Conservation (phyloP, 1,140 invertebrate genomes). For the Spodoptera litura region DNA sequence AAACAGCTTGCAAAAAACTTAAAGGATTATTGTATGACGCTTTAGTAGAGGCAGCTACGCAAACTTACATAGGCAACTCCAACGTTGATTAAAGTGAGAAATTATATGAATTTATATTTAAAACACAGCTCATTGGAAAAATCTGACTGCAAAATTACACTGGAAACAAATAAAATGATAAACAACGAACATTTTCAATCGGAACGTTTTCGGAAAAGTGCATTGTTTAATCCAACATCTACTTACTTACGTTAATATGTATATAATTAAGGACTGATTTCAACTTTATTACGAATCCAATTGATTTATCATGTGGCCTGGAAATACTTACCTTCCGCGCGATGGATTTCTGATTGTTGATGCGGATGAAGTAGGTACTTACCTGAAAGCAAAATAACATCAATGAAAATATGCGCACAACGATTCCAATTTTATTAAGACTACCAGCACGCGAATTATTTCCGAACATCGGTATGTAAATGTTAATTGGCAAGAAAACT, state of each 20-base stretch:
- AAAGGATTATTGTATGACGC: background rate
- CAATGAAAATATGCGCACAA: slow-evolving; percentile 29
- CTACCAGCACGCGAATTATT: background rate
- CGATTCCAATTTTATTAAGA: background rate
- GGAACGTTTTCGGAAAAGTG: background rate
- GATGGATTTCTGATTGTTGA: background rate
- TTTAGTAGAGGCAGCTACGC: background rate
- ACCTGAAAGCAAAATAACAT: slow-evolving; percentile 55
- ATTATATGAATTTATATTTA: background rate
- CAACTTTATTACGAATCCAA: background rate
- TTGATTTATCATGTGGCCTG: slow-evolving; percentile 2
- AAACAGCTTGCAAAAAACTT: slow-evolving; percentile 28
- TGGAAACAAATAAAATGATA: background rate
- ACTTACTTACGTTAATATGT: slow-evolving; percentile 33
- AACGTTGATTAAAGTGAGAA: slow-evolving; percentile 3
- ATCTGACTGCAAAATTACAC: background rate
- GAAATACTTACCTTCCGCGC: slow-evolving; percentile 26
- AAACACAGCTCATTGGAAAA: background rate
- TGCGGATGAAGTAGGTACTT: slow-evolving; percentile 40
- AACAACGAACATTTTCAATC: slow-evolving; percentile 8
- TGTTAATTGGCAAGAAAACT: too few species aligned
- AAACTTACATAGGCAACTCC: background rate
- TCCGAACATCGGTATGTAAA: background rate
- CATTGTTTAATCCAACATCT: slow-evolving; percentile 1
- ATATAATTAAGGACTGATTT: slow-evolving; percentile 1